Conservation (phyloP, 2,113 vertebrate genomes). For the Stegastes partitus region DNA sequence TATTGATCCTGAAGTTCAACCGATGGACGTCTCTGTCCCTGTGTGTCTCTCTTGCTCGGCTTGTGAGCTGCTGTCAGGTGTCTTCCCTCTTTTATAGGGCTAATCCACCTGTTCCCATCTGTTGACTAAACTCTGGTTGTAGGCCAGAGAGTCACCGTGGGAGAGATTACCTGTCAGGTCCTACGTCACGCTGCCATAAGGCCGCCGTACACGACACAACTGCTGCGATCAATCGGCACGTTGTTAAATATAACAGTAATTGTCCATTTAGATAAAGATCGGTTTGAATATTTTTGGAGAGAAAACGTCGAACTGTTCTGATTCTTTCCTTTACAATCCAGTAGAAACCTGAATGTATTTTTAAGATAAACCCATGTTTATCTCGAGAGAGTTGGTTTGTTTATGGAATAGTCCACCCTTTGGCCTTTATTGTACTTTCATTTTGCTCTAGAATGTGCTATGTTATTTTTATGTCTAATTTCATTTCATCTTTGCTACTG, state of each 20-base stretch:
- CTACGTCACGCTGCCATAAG: conserved; percentile 59
- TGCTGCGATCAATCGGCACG: too few species aligned
- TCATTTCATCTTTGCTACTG: background rate
- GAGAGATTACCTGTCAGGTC: conserved; percentile 71
- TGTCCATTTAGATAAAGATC: too few species aligned
- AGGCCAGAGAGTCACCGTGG: conserved; percentile 61
- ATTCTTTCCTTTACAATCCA: too few species aligned
- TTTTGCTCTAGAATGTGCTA: too few species aligned
- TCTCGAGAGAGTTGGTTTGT: too few species aligned
- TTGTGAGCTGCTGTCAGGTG: conserved; percentile 32
- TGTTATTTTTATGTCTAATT: background rate
- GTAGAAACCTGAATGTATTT: too few species aligned
- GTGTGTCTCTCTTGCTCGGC: conserved; percentile 4
- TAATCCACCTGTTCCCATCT: conserved; percentile 86
- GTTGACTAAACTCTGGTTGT: conserved; percentile 72
- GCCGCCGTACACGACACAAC: conserved; percentile 36
- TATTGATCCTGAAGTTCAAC: background rate
- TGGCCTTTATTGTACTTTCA: too few species aligned
- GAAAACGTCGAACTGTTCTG: too few species aligned
- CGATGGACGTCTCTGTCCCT: conserved; percentile 19
- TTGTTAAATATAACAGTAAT: too few species aligned
- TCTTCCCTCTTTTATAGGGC: conserved; percentile 77
- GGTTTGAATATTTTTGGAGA: too few species aligned
- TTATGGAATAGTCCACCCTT: too few species aligned
- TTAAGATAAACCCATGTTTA: too few species aligned